These are phyloP conservation scores for Drosophila fungiperda DNA, from an alignment of 2,888 invertebrate species.

Conservation along the genomic window DNA sequence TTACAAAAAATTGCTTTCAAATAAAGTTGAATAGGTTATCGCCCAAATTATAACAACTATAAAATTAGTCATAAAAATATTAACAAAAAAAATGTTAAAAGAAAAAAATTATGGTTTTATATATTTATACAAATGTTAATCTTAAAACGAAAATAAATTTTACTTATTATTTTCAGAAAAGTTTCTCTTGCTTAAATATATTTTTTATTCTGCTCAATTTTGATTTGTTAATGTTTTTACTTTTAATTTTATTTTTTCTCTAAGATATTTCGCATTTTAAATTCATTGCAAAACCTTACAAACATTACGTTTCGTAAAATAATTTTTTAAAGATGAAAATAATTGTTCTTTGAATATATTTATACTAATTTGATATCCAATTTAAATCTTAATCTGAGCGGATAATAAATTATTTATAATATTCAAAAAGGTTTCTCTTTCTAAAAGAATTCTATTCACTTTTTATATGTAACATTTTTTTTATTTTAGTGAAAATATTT, in stretches of 20 bases:
- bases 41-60: background rate
- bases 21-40: too few species aligned
- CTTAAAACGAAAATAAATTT: background rate
- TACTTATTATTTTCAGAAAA: background rate
- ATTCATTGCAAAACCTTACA: background rate
- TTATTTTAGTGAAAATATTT: background rate
- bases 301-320: background rate
- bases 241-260: too few species aligned
- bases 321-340: background rate
- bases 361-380: accelerated
- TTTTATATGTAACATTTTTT: background rate
- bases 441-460: background rate
- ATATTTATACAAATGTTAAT: too few species aligned
- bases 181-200: background rate
- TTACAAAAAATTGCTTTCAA: background rate
- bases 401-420: background rate
- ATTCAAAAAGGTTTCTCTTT: accelerated
- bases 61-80: background rate
- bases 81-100: background rate
- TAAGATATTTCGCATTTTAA: background rate
- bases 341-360: background rate
- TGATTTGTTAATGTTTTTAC: background rate
- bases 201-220: background rate
- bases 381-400: background rate
- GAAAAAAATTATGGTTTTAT: background rate